These are phyloP conservation scores for Takifugu bimaculatus DNA, from an alignment of 2,113 vertebrate species.

Conservation along the genomic window DNA sequence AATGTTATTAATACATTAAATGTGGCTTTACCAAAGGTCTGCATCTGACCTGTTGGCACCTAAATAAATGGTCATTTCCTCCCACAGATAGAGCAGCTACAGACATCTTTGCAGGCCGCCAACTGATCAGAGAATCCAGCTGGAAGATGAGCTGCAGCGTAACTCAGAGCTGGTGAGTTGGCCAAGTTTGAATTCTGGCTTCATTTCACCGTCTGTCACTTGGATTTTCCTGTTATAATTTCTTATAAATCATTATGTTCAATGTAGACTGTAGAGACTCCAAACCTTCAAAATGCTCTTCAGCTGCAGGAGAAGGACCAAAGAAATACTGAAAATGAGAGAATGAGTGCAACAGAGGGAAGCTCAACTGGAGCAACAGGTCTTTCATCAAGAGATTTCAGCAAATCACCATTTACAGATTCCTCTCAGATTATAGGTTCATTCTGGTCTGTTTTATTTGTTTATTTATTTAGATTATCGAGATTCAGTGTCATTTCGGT, in stretches of 20 bases:
- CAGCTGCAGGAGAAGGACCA: conserved; percentile 20
- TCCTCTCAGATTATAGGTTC: neutral
- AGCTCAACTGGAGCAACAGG: conserved; percentile 26
- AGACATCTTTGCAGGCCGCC: conserved; percentile 7
- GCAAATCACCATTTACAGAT: neutral
- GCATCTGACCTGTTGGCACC: neutral
- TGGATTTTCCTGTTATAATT: neutral
- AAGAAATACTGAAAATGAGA: conserved; percentile 5
- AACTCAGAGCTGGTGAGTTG: conserved; percentile 17
- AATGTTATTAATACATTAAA: no score
- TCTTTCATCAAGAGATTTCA: neutral
- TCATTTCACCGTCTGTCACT: neutral
- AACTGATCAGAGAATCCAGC: conserved; percentile 23
- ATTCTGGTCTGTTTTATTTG: neutral
- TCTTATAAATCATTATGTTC: no score
- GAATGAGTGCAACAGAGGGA: conserved; percentile 2
- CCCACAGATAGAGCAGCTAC: neutral
- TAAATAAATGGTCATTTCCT: neutral
- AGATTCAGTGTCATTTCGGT: neutral
- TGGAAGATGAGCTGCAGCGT: conserved; percentile 30
- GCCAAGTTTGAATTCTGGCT: neutral
- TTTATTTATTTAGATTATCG: conserved; percentile 2
- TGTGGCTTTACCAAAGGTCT: neutral
- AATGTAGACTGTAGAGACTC: conserved; percentile 16
- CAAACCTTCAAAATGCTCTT: conserved; percentile 9